Evolutionary conservation across 2,797 vertebrate species (phyloP), one percentile per base, ranked within the genome.

Genomic region (Sebastes itinus): DNA sequence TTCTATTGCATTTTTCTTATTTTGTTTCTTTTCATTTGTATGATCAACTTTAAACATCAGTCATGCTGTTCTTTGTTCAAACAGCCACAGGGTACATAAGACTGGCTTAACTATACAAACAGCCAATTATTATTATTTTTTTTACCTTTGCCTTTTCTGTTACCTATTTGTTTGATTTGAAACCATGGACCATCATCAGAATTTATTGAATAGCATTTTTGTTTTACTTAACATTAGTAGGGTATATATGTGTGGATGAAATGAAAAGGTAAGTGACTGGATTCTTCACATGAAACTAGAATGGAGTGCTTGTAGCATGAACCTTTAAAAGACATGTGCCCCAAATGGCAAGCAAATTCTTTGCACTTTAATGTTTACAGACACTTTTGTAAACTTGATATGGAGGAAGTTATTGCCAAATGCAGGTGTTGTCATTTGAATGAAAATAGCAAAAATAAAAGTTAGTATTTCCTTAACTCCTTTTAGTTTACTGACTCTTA

Each of bases 301-400:
- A 55, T 77, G 83, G 86, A 92, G 89, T 92, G 93, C 91, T 94
- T 92, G 94, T 92, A 94, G 94, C 93, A 94, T 94, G 95, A 94
- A 95, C 93, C 92, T 95, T 95, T 93, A 95, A 93, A 93, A 92
- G 85, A 94, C 69, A 82, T 78, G 80, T 88, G 91, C 90, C 90
- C 87, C 83, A 84, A 88, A 90, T 82, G 89, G 90, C 80, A 89
- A 89, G 92, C 85, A 84, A 94, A 93, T 92, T 91, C 91, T 93
- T 94, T 94, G 94, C 94, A 95, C 93, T 95, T 95, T 94, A 95
- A 94, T 94, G 94, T 96, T 95, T 95, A 95, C 94, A 94, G 87
- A 92, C 84, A 88, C 87, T 95, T 94, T 95, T 94, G 92, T 94
- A 94, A 94, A 93, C 91, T 92, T 93, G 91, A 89, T 88, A 91